Evolutionary conservation across 2,797 vertebrate species (phyloP), one percentile per base, ranked within the genome.

Genomic region (Nannoperca australis): DNA sequence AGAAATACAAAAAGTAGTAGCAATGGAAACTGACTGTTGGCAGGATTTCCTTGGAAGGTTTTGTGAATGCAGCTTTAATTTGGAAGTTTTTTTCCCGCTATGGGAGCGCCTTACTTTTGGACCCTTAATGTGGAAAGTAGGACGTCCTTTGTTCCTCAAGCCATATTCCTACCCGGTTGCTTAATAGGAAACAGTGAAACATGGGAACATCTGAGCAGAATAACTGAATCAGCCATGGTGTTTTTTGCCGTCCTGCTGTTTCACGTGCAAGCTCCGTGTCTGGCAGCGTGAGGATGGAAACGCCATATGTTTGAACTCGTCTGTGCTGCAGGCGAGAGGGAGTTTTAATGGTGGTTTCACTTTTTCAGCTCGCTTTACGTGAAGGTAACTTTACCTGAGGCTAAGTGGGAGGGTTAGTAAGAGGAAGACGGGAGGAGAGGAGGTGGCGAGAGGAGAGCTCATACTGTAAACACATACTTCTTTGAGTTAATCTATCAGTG

Each of bases 161-260:
- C 47, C 59, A 32, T 78, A 67, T 67, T 81, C 76, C 83, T 77
- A 71, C 73, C 51, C 10, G 34, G 30, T 58, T 82, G 67, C 68
- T 63, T 55, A 32, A 79, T 81, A 71, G 92, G 92, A 92, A 91
- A 93, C 66, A 79, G 79, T 89, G 90, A 93, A 85, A 83, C 88
- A 82, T 59, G 73, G 88, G 78, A 81, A 90, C 88, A 77, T 78
- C 0, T 82, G 83, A 86, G 83, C 54, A 64, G 40, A 75, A 50
- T 38, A 54, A 66, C 34, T 1, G 30, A 76, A 64, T 65, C 32
- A 32, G 50, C 51, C 36, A 1, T 27, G 44, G 32, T 67, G 54
- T 81, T 80, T 76, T n/a, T 67, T 61, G 74, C 44, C 0, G 17
- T 65, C 42, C 55, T 42, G 59, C 79, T 66, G 45, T 65, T 85